Evolutionary conservation across 1,140 invertebrate genomes (phyloP), one percentile per base, ranked within the genome.

Genomic region (Calycopis cecrops): DNA sequence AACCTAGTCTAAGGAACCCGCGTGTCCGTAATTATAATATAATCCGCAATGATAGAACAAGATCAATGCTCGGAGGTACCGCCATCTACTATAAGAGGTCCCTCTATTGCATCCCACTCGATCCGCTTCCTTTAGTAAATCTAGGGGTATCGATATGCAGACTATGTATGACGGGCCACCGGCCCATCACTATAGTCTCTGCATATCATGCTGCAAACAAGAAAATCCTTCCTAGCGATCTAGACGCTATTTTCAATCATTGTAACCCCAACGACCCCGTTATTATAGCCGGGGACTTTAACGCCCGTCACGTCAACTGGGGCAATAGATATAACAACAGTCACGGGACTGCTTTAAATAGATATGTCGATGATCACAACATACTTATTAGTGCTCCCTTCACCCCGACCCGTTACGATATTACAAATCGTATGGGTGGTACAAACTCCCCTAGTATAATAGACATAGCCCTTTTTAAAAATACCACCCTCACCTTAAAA

Each of bases 51-150:
- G 54, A 51, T 11, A 51, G 35, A 11, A 11, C 14, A 3, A n/a
- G 34, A 16, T 18, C 14, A 3, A 10, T 2, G 1, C 10, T 4
- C 12, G 59, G 59, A 2, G 54, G 54, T 17, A 60, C 59, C 10
- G n/a, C 33, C 10, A 58, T 62, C 3, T 62, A 52, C n/a, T 62
- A 57, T 8, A 57, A 28, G 28, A 57, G 18, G 12, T 57, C 55
- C 7, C 11, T 62, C 3, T 55, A 62, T 11, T 62, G 60, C 6
- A 33, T 42, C 0, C 52, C 55, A 0, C 10, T 62, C 3, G 51
- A 38, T n/a, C n/a, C 14, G 11, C 0, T 38, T 62, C 9, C n/a
- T n/a, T n/a, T n/a, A n/a, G 34, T n/a, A 1, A 47, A 47, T 7
- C n/a, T 62, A 2, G 60, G 57, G 33, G 55, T 38, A 16, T 48